These are phyloP conservation scores for Xenus cinereus DNA, from an alignment of 2,113 vertebrate genomes.

Conservation along the genomic window DNA sequence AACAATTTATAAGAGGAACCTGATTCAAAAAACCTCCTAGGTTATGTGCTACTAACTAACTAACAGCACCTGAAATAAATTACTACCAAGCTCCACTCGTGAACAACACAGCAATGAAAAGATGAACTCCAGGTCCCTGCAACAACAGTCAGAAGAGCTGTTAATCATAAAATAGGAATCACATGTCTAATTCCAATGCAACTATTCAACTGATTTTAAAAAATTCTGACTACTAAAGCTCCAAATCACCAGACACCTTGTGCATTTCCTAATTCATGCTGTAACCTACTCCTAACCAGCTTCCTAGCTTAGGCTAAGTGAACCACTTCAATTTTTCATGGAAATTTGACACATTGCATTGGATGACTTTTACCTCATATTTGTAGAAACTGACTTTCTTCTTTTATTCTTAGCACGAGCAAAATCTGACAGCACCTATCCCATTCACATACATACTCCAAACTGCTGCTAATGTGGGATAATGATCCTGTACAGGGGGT, in stretches of 20 bases:
- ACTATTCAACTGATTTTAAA: not conserved
- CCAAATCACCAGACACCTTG: not conserved
- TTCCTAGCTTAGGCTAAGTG: not conserved
- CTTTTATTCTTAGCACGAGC: not conserved
- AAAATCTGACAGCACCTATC: not conserved
- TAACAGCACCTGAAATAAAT: slow-evolving; percentile 17
- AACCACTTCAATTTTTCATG: not conserved
- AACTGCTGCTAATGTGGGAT: not conserved
- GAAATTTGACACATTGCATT: not conserved
- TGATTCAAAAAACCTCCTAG: not conserved
- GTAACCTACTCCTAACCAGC: not conserved
- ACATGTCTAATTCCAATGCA: not conserved
- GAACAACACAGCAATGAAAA: not conserved
- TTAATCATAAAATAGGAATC: not conserved
- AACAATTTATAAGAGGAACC: slow-evolving; percentile 39
- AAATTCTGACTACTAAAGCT: not conserved
- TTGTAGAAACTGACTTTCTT: not conserved
- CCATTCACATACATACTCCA: not conserved
- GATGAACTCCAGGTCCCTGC: not conserved
- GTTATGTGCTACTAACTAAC: not conserved
- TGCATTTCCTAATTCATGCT: not conserved
- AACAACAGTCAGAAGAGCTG: not conserved
- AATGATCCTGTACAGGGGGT: fast-evolving
- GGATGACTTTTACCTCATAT: not conserved
- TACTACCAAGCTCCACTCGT: not conserved